These are phyloP conservation scores for Brachypalpus laphriformis DNA, from an alignment of 2,888 invertebrate species.

Conservation along the genomic window DNA sequence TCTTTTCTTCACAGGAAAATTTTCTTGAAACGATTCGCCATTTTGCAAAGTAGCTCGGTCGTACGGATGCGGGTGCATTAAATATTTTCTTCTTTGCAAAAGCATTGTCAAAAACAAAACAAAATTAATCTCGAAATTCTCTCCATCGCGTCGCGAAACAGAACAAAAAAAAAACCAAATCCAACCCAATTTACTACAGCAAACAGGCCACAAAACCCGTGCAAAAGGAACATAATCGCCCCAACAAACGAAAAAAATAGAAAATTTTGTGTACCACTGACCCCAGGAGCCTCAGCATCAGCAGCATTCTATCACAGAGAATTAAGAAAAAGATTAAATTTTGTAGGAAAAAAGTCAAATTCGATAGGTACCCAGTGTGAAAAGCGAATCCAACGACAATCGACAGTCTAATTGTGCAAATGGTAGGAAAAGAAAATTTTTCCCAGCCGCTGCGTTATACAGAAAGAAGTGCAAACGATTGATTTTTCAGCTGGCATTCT, in stretches of 20 bases:
- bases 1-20: conserved; percentile 68
- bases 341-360: conserved; percentile 6
- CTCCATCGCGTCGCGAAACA: conserved; percentile 24
- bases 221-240: conserved; percentile 31
- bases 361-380: conserved; percentile 13
- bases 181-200: neutral
- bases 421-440: conserved; percentile 46
- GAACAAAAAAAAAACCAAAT: neutral
- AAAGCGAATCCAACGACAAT: conserved; percentile 17
- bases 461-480: conserved; percentile 70
- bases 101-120: conserved; percentile 46
- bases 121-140: conserved; percentile 33
- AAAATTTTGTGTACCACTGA: conserved; percentile 68
- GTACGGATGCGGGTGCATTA: conserved; percentile 75
- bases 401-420: conserved; percentile 47
- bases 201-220: conserved; percentile 1
- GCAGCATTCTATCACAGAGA: conserved; percentile 42
- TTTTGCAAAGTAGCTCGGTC: conserved; percentile 77
- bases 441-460: conserved; percentile 53
- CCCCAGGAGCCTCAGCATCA: conserved; percentile 53
- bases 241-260: conserved; percentile 26
- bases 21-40: conserved; percentile 76
- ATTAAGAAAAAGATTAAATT: conserved; percentile 29
- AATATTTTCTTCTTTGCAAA: conserved; percentile 69
- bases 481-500: conserved; percentile 64